phyloP scores from a whole-genome alignment of 1,140 invertebrate genomes.

The Planococcus citri region DNA sequence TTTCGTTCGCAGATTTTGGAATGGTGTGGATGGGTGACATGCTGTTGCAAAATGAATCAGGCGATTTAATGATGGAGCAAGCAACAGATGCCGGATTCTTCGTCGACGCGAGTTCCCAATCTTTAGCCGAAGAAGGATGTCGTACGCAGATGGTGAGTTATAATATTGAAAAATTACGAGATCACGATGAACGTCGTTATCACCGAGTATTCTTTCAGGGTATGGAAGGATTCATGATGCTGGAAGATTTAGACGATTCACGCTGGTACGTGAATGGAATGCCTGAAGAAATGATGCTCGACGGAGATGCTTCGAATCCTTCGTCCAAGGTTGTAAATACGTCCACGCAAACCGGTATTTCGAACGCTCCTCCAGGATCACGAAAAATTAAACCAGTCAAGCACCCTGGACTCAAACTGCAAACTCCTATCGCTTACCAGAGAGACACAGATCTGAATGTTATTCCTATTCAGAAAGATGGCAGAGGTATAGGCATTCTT shows the following conservation, averaged over 20 bases:
- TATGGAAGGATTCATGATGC: conserved; percentile 15
- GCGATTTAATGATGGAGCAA: conserved; percentile 11
- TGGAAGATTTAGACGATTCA: conserved; percentile 1
- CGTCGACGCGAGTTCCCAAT: not conserved
- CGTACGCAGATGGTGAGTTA: not conserved
- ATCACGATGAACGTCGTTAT: no score
- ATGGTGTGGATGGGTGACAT: conserved; percentile 16
- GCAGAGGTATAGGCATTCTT: conserved; percentile 60
- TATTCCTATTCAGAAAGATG: conserved; percentile 67
- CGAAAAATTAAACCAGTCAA: conserved; percentile 61
- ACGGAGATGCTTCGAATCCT: not conserved
- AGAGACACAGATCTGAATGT: conserved; percentile 62
- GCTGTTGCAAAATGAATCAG: conserved; percentile 10
- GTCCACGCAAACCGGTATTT: not conserved
- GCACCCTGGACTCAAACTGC: conserved; percentile 57
- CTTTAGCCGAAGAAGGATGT: conserved; percentile 3
- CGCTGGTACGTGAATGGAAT: conserved; percentile 7
- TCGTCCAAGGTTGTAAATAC: conserved; percentile 7
- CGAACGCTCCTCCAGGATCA: conserved; percentile 31
- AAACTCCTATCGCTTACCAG: conserved; percentile 67
- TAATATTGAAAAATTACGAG: no score
- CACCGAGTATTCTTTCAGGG: not conserved
- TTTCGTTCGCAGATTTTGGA: conserved; percentile 11
- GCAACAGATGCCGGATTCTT: not conserved
- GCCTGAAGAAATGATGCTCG: conserved; percentile 9